Base-by-base conservation (phyloP, 2,797 vertebrate species). In the Arvicola amphibius region DNA sequence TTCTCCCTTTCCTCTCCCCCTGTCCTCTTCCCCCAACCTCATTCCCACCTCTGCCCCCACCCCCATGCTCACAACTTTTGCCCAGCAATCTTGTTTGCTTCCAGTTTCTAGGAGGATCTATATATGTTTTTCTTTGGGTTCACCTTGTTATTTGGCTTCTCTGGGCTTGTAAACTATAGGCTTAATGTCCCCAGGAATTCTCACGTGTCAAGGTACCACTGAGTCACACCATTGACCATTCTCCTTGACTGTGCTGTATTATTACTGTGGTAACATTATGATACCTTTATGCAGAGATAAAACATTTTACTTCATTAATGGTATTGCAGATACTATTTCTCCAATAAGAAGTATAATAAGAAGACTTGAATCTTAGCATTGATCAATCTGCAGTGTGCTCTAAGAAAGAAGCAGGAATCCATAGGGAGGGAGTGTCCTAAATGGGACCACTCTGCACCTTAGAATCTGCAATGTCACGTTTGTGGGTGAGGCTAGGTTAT, bases 181-280 rank as follows among this genome's bases (percentile, higher is more conserved):
- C n/a, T n/a, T n/a, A n/a, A n/a, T n/a, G n/a, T n/a, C n/a, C n/a
- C 2, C 13, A 59, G 23, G 34, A 10, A 25, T 21, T 90, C 48
- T 11, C 13, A 56, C 11, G 5, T 78, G 37, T 5, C 23, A 77
- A 37, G 8, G n/a, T 5, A 65, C 5, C 17, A 61, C 11, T 83
- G n/a, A 53, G 10, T 2, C 0, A 3, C 9, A 46, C 34, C 4
- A 1, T 1, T 14, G 14, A 8, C 46, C 67, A 32, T 8, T 37
- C 29, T 67, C 59, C 6, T 17, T 65, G 3, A 88, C 29, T 88
- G 37, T 32, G 32, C 14, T 53, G 3, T 46, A 4, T 8, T 53
- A 9, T 78, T 69, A 25, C 34, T 81, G 8, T 61, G 1, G 56
- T 46, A 48, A n/a, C 25, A 67, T 73, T 10, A 88, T 53, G 7